Percentiles rank a stretch among this genome's conserved stretches.
These are phyloP conservation scores for Mareca penelope DNA, from an alignment of 2,797 vertebrate genomes.

Conservation along the genomic window DNA sequence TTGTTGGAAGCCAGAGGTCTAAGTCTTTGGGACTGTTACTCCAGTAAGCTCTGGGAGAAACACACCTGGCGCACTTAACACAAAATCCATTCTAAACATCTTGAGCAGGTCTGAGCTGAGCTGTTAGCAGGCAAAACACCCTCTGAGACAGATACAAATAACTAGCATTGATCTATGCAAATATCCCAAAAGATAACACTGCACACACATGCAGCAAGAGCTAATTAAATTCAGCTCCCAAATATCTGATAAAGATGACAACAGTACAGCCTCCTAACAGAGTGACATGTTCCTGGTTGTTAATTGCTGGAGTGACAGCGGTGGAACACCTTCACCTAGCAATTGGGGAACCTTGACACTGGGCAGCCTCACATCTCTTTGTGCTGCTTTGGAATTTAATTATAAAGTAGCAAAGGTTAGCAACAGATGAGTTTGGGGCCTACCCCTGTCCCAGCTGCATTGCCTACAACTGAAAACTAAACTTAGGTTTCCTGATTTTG, in stretches of 20 bases:
- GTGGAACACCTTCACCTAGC: neutral
- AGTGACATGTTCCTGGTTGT: rapidly evolving
- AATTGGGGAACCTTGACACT: rapidly evolving
- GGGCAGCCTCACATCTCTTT: neutral
- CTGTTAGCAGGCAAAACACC: neutral
- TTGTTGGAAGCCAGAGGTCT: neutral
- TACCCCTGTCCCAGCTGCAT: neutral
- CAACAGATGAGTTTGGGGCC: neutral
- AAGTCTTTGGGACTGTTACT: neutral
- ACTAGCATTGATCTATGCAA: neutral
- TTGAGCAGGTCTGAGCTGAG: neutral
- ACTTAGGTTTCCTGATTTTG: neutral
- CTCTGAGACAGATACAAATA: neutral
- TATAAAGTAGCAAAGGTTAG: neutral
- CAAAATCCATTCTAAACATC: neutral
- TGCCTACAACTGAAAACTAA: neutral
- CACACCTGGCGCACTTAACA: neutral
- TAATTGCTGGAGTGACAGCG: neutral
- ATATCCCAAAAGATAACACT: neutral
- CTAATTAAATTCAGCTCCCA: neutral
- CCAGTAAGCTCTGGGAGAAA: neutral
- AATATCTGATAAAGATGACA: neutral
- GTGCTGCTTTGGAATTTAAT: neutral
- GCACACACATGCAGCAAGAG: neutral
- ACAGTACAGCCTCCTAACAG: neutral